Evolutionary conservation across 2,113 vertebrate genomes (phyloP).

Genomic region (Lanius collurio): DNA sequence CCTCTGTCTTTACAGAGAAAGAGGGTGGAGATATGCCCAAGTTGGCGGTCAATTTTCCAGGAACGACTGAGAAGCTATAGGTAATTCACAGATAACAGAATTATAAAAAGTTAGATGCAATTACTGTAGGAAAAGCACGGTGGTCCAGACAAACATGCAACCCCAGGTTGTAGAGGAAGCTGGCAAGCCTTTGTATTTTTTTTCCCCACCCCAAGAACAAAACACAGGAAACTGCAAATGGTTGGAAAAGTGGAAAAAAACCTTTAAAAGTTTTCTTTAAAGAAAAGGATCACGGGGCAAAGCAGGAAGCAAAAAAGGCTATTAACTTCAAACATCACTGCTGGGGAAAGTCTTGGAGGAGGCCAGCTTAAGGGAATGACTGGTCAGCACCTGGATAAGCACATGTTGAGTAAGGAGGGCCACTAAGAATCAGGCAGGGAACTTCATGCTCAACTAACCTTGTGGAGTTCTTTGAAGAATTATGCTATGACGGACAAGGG

Average conservation of each 20-base stretch:
- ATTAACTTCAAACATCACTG: constrained; percentile 40
- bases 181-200: not conserved
- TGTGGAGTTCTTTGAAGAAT: constrained; percentile 51
- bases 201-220: constrained; percentile 33
- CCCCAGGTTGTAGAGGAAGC: constrained; percentile 32
- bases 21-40: constrained; percentile 78
- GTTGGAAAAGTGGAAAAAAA: constrained; percentile 20
- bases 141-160: constrained; percentile 62
- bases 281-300: constrained; percentile 36
- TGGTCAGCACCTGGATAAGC: constrained; percentile 54
- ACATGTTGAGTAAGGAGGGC: constrained; percentile 28
- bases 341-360: constrained; percentile 25
- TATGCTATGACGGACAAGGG: constrained; percentile 37
- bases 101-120: constrained; percentile 54
- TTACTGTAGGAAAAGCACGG: constrained; percentile 52
- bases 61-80: constrained; percentile 71
- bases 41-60: constrained; percentile 74
- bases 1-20: constrained; percentile 81
- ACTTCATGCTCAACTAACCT: constrained; percentile 61
- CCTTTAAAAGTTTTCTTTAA: not conserved
- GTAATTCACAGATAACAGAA: constrained; percentile 69
- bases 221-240: constrained; percentile 40
- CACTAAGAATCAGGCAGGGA: constrained; percentile 50
- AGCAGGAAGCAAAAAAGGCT: constrained; percentile 38
- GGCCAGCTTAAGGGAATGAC: constrained; percentile 27